Base-by-base conservation (phyloP, 2,888 invertebrate species). In the Chloroclysta siterata region DNA sequence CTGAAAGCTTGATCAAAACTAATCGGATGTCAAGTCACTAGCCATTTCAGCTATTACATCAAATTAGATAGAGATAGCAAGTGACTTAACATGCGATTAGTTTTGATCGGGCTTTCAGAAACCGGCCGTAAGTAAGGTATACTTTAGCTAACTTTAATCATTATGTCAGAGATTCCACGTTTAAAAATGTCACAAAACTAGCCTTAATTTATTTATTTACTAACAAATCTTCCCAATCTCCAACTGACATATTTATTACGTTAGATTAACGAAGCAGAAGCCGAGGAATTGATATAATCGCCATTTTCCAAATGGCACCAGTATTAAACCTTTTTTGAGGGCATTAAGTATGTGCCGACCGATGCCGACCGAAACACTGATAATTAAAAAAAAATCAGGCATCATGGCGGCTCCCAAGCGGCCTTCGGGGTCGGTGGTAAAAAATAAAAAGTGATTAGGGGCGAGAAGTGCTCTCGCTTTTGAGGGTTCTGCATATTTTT, bases 321-420 rank as follows among this genome's bases (percentile, higher is more conserved):
- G 60, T 62, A 57, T 54, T 47, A 55, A 69, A 55, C 17, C 51
- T 22, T 54, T 71, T 68, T 65, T 70, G 56, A 55, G 47, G 36
- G 62, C 48, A 53, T 69, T 67, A 69, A 62, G 65, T 65, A 64
- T 71, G 63, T 66, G 67, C 66, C 63, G 62, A 57, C 50, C 53
- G 67, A 51, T 55, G 60, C 65, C 65, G 53, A 51, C 22, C 54
- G 46, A 52, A 65, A 59, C 55, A 66, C 54, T 47, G 69, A 84
- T 89, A 88, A 87, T 85, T 84, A 85, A 88, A 89, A 85, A 85
- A 86, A 87, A 82, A 81, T 76, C 74, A 71, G 69, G 67, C 86
- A 90, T 80, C 75, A 89, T 89, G 89, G 89, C 89, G 84, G 89
- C 80, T 73, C 71, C 83, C 83, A 85, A 82, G 22, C 83, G 82